Conservation (phyloP, 2,888 invertebrate species). For the Agrochola macilenta region DNA sequence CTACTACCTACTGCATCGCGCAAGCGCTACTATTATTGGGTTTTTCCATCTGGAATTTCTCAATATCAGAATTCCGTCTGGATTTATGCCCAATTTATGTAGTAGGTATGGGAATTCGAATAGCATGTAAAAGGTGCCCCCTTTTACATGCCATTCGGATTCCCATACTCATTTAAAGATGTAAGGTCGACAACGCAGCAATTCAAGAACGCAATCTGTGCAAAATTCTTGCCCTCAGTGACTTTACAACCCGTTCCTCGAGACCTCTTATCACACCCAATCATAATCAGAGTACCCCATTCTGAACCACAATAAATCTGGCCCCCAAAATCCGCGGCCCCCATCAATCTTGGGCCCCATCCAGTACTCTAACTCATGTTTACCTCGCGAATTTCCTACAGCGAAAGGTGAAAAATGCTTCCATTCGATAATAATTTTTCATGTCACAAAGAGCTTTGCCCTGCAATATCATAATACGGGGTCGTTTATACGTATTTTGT, state of each 20-base stretch:
- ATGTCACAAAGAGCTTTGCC: constrained; percentile 61
- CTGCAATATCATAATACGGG: constrained; percentile 65
- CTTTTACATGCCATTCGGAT: not conserved
- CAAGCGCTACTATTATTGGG: no score
- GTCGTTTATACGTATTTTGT: constrained; percentile 44
- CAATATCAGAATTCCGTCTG: no score
- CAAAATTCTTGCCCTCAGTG: not conserved
- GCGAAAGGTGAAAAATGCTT: constrained; percentile 75
- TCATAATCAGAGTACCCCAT: constrained; percentile 53
- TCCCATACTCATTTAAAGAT: not conserved
- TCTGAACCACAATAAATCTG: constrained; percentile 52
- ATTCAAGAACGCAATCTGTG: not conserved
- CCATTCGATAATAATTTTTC: constrained; percentile 74
- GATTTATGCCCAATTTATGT: no score
- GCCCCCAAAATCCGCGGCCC: constrained; percentile 40
- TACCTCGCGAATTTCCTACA: constrained; percentile 62
- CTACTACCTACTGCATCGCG: no score
- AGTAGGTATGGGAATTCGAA: no score
- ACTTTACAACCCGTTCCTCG: constrained; percentile 33
- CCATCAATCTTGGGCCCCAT: constrained; percentile 59
- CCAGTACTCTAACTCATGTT: constrained; percentile 60
- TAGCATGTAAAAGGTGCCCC: no score
- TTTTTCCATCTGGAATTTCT: no score
- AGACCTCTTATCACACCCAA: constrained; percentile 47
- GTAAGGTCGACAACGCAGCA: not conserved